Base-by-base conservation (phyloP, 2,797 vertebrate species). In the Ispidina lecontei region DNA sequence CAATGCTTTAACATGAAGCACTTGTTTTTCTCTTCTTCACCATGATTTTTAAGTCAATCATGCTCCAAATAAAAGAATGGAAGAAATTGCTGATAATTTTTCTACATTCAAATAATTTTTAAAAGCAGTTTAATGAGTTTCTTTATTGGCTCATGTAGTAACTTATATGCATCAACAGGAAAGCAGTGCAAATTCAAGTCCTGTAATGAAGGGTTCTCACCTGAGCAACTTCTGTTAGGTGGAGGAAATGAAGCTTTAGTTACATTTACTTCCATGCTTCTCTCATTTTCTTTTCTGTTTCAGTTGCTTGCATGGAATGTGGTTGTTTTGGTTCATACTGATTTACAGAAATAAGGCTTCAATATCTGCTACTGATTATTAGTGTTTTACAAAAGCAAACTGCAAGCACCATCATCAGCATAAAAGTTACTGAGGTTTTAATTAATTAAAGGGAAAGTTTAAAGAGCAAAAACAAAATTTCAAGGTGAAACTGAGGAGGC, bases 1-100 rank as follows among this genome's bases (percentile, higher is more conserved):
- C 79, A 94, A 94, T 92, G 60, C 90, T 90, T 91, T 96, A 92
- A 96, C 95, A 74, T 91, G 70, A 31, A 46, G 49, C 25, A 4
- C 9, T 37, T 51, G 3, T 25, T 55, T 54, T 58, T 65, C 86
- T 60, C 86, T 47, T 26, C 54, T 73, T 62, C 69, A 56, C 71
- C 75, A 37, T 93, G 86, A 60, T 73, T 86, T 84, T 70, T 85
- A 81, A 87, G 93, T 91, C 70, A n/a, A 18, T 90, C 6, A 5
- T 75, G 68, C 84, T 95, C 71, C 67, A 91, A 93, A 86, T 82
- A 82, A 72, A 93, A 93, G 78, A 91, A 79, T 44, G 22, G 44
- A 23, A 44, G 76, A 88, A 95, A 91, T 14, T 60, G 37, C 41
- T 91, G 29, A n/a, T 85, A 51, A 72, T 73, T 93, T 88, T 96